phyloP scores from a whole-genome alignment of 2,888 invertebrate species.

The Busseola fusca region DNA sequence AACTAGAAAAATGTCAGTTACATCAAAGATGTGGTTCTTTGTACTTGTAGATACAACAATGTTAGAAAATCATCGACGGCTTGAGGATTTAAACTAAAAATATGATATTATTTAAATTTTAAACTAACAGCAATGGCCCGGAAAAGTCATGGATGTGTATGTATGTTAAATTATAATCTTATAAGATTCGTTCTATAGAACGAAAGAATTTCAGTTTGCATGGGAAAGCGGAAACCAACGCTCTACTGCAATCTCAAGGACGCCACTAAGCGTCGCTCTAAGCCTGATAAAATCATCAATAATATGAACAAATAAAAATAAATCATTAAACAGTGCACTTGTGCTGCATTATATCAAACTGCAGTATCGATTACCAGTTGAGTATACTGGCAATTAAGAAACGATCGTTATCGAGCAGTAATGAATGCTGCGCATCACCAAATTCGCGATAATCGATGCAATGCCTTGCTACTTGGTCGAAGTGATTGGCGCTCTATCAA shows the following conservation, averaged over 20 bases:
- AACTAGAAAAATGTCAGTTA: not conserved
- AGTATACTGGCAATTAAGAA: not conserved
- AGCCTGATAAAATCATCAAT: constrained; percentile 33
- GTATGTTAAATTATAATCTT: not conserved
- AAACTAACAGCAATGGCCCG: not conserved
- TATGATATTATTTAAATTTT: not conserved
- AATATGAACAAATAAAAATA: constrained; percentile 25
- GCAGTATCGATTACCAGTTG: constrained; percentile 36
- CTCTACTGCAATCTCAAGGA: constrained; percentile 25
- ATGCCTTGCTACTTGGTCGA: constrained; percentile 49
- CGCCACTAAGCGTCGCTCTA: constrained; percentile 7
- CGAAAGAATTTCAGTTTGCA: not conserved
- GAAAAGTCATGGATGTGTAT: not conserved
- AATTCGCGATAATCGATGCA: constrained; percentile 39
- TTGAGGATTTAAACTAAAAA: not conserved
- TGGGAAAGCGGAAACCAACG: not conserved
- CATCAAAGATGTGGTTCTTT: not conserved
- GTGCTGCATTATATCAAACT: not conserved
- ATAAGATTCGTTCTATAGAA: not conserved
- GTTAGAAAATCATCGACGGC: not conserved
- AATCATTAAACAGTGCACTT: constrained; percentile 4
- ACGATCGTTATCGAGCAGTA: constrained; percentile 28
- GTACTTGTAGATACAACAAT: not conserved
- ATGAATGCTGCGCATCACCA: constrained; percentile 29
- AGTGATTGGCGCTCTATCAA: constrained; percentile 62